A percentile compares a stretch with the other conserved stretches of the same genome.
Evolutionary conservation across 2,113 vertebrate species (phyloP).

Genomic region (Phaetusa simplex): DNA sequence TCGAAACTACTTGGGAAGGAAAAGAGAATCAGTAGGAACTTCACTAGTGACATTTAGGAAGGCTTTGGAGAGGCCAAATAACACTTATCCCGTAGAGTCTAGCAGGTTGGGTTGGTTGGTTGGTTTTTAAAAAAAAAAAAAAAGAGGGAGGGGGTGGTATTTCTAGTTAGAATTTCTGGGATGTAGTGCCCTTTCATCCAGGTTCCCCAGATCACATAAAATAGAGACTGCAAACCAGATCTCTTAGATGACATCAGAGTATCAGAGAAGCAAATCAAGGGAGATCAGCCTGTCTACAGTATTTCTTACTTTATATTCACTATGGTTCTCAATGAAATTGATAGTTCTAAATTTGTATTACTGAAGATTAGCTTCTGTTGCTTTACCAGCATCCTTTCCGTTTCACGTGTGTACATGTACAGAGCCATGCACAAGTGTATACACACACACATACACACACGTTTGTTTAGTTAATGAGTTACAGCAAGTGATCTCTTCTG

Average conservation of each 20-base stretch:
- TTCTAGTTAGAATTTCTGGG: background rate
- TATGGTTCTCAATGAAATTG: background rate
- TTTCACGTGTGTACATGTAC: rapidly evolving
- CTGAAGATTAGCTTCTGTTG: background rate
- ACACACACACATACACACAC: rapidly evolving
- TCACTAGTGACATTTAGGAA: background rate
- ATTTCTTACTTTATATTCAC: background rate
- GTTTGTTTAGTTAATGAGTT: background rate
- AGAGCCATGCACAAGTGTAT: background rate
- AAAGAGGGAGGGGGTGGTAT: rapidly evolving
- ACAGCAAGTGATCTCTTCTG: background rate
- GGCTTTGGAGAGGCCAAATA: background rate
- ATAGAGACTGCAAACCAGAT: background rate
- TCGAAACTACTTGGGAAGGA: background rate
- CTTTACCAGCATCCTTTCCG: background rate
- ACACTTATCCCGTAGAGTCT: background rate
- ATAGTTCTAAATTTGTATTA: background rate
- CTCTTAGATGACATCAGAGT: background rate
- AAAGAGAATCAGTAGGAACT: background rate
- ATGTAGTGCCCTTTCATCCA: background rate
- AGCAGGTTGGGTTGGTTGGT: background rate
- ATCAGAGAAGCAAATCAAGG: background rate
- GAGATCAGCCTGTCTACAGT: background rate
- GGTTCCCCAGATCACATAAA: background rate
- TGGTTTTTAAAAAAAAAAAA: background rate